Conservation (phyloP, 2,888 invertebrate genomes). For the Rhabditoides inermis region DNA sequence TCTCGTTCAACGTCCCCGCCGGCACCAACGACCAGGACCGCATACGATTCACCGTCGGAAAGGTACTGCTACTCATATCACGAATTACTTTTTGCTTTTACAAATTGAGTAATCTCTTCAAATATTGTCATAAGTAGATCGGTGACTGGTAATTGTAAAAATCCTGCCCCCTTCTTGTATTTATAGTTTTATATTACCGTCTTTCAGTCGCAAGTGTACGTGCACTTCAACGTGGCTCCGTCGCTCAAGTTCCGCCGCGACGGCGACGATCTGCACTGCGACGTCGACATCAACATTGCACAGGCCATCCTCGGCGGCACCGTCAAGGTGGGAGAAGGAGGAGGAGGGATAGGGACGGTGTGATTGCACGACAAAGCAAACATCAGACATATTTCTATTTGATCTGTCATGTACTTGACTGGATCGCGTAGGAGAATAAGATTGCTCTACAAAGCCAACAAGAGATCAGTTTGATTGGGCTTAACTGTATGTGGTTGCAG, state of each 20-base stretch:
- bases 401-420: no score
- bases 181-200: background rate
- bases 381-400: no score
- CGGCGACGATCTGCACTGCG: constrained; percentile 90
- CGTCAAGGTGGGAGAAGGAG: constrained; percentile 59
- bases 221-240: constrained; percentile 42
- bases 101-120: background rate
- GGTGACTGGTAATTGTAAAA: background rate
- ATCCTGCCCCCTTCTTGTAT: background rate
- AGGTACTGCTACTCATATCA: constrained; percentile 38
- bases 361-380: no score
- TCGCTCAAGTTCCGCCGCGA: constrained; percentile 75
- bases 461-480: no score
- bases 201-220: constrained; percentile 34
- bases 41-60: constrained; percentile 82
- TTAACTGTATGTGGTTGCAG: constrained; percentile 10
- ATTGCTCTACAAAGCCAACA: no score
- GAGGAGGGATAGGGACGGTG: background rate
- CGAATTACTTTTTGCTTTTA: background rate
- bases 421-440: no score
- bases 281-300: constrained; percentile 69
- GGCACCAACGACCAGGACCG: constrained; percentile 93
- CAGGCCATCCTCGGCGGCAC: constrained; percentile 90
- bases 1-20: constrained; percentile 86
- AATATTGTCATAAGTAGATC: background rate